Evolutionary conservation across 2,888 invertebrate genomes (phyloP).

Genomic region (Hydrotaea cyrtoneurina): DNA sequence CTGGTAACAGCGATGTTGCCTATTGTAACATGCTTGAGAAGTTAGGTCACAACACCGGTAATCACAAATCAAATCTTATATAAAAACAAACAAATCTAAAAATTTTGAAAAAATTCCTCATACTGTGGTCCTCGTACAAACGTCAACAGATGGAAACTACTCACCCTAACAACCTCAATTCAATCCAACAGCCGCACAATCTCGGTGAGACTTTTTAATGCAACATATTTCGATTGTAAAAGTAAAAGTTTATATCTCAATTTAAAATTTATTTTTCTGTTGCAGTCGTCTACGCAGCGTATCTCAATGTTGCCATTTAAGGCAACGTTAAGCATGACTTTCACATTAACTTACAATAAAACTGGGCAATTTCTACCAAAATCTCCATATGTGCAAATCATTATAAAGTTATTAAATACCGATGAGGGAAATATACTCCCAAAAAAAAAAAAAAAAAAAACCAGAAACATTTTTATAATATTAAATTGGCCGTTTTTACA

Average conservation of each 20-base stretch:
- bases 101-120: too few relatives aligned
- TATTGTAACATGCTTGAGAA: too few relatives aligned
- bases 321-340: not conserved
- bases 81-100: too few relatives aligned
- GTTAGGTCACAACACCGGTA: too few relatives aligned
- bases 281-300: not conserved
- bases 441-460: not conserved
- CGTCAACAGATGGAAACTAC: not conserved
- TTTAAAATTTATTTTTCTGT: not conserved
- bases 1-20: too few relatives aligned
- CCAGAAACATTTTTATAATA: constrained; percentile 15
- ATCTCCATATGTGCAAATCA: not conserved
- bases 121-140: too few relatives aligned
- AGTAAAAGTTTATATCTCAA: constrained; percentile 15
- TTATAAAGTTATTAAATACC: not conserved
- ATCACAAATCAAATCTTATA: too few relatives aligned
- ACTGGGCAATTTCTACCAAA: not conserved
- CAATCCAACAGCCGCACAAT: not conserved
- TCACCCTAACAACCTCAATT: not conserved
- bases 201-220: not conserved
- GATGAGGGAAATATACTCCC: not conserved
- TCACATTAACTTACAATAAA: constrained; percentile 9
- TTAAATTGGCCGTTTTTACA: constrained; percentile 3
- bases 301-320: not conserved
- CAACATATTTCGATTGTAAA: not conserved